Percentiles rank a stretch among this genome's conserved stretches.
phyloP scores from a whole-genome alignment of 1,140 invertebrate species.

The Macrotrachela quadricornifera region DNA sequence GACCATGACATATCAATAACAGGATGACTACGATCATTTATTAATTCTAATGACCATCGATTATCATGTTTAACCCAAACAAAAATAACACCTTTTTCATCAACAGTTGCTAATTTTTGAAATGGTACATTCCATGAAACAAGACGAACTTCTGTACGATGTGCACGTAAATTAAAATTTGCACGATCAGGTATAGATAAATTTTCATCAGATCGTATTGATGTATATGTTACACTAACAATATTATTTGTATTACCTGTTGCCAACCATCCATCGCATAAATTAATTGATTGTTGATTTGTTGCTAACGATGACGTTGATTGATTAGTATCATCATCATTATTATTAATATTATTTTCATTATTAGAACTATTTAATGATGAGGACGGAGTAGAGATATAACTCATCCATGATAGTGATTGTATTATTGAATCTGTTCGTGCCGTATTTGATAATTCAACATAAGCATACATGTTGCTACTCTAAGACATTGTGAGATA shows the following conservation, averaged over 20 bases:
- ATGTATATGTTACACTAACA: slow-evolving; percentile 84
- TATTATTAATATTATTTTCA: too few relatives aligned
- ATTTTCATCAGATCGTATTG: slow-evolving; percentile 43
- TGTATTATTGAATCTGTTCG: slow-evolving; percentile 81
- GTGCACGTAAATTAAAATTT: slow-evolving; percentile 89
- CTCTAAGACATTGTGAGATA: neutral
- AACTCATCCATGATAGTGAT: slow-evolving; percentile 89
- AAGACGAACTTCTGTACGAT: slow-evolving; percentile 71
- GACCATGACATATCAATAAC: slow-evolving; percentile 80
- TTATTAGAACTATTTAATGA: too few relatives aligned
- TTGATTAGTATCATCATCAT: too few relatives aligned
- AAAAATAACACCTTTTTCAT: slow-evolving; percentile 89
- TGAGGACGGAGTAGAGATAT: slow-evolving; percentile 45
- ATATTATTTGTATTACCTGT: slow-evolving; percentile 78
- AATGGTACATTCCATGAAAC: slow-evolving; percentile 98
- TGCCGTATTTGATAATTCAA: slow-evolving; percentile 70
- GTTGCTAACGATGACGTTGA: slow-evolving; percentile 35
- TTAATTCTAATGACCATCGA: slow-evolving; percentile 91
- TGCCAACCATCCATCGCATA: slow-evolving; percentile 92
- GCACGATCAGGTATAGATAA: slow-evolving; percentile 48
- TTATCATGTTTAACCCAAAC: slow-evolving; percentile 99
- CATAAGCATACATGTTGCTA: slow-evolving; percentile 37
- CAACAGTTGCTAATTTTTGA: slow-evolving; percentile 88
- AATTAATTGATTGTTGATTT: slow-evolving; percentile 75
- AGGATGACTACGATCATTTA: slow-evolving; percentile 77